Evolutionary conservation across 2,797 vertebrate genomes (phyloP).

Genomic region (Epinephelus awoara): DNA sequence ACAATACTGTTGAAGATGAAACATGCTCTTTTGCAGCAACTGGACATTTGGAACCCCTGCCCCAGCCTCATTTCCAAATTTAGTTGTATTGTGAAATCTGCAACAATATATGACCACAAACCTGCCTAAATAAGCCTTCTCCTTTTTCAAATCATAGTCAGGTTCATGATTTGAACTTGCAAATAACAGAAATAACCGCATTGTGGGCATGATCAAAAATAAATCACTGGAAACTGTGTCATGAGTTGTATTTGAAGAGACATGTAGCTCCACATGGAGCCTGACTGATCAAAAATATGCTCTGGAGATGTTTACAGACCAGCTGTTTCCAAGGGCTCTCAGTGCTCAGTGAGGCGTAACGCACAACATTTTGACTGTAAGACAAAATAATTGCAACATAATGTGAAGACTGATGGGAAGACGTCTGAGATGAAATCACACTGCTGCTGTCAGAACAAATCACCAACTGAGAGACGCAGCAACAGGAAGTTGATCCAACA

Average conservation of each 20-base stretch:
- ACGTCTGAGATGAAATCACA: slow-evolving; percentile 17
- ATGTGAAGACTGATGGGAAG: slow-evolving; percentile 1
- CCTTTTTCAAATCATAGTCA: background rate
- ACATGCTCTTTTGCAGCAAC: background rate
- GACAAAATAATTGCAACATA: slow-evolving; percentile 24
- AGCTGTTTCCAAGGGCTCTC: slow-evolving; percentile 38
- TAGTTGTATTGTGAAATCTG: no score
- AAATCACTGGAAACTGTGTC: slow-evolving; percentile 10
- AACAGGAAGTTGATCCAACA: background rate
- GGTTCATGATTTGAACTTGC: slow-evolving; percentile 16
- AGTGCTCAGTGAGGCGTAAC: slow-evolving; percentile 19
- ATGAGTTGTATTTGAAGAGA: slow-evolving; percentile 33
- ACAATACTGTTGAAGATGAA: background rate
- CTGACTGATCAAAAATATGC: slow-evolving; percentile 30
- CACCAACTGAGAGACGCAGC: background rate
- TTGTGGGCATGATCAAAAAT: slow-evolving; percentile 25
- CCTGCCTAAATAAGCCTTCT: no score
- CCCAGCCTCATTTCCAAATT: no score
- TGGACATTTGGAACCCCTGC: background rate
- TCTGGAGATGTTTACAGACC: slow-evolving; percentile 31
- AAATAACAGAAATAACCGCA: slow-evolving; percentile 21
- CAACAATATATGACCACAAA: no score
- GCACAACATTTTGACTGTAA: slow-evolving; percentile 18
- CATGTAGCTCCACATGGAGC: slow-evolving; percentile 10
- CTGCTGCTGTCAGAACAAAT: slow-evolving; percentile 41